Base-by-base conservation (phyloP, 2,113 vertebrate species). In the Sapajus apella region DNA sequence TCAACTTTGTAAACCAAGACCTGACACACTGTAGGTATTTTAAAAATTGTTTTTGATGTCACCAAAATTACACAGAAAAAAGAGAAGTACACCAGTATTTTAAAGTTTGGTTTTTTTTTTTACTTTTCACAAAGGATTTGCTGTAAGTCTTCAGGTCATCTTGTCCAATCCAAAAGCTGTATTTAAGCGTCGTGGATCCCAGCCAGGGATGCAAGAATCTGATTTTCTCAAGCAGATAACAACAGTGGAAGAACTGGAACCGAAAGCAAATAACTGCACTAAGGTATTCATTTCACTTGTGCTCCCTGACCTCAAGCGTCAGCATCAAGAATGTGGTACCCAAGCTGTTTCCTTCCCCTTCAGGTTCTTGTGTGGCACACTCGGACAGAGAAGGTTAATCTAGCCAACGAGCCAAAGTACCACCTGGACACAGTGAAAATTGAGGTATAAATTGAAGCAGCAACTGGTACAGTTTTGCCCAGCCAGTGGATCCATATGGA, bases 321-420 rank as follows among this genome's bases (percentile, higher is more conserved):
- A 5, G 83, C 8, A 3, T 30, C 47, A 43, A 47, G 8, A 37
- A 37, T 8, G 20, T 21, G 93, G 96, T 94, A 85, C 95, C 94
- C 90, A 96, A 43, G 52, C 30, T 61, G 4, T 52, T 40, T 66
- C 94, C 2, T 82, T 97, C 87, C 97, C 40, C 83, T 87, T 2
- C 43, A 99, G 99, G 99, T 99, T 95, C 99, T 99, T 32, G 99
- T 99, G 68, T 99, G 99, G 99, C 99, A 99, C 99, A 99, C 99
- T 3, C 99, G 99, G 96, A 99, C 99, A 37, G 99, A 99, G 98
- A 99, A 99, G 95, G 99, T 99, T 4, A 99, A 99, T 81, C 98
- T 99, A 21, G 99, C 99, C 77, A 99, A 99, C 0, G 99, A 99
- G 98, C 99, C 99, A 94, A 99, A 99, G 98, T 98, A 99, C 95